phyloP scores from a whole-genome alignment of 2,113 vertebrate species.

The Salvator merianae region DNA sequence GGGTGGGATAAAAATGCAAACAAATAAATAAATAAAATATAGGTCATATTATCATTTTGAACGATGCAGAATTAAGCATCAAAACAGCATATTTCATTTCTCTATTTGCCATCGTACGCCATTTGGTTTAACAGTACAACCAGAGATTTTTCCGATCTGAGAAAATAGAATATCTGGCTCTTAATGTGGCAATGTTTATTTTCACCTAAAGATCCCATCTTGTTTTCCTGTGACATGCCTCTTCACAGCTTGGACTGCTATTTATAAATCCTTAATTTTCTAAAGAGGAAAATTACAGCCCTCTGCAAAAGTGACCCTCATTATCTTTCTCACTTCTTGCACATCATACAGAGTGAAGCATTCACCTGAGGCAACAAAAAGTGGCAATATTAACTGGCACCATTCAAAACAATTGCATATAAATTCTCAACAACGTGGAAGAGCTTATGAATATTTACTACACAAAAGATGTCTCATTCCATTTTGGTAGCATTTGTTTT shows the following conservation, averaged over 20 bases:
- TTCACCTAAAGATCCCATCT: background rate
- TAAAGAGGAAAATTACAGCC: slow-evolving; percentile 20
- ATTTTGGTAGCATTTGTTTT: fast-evolving
- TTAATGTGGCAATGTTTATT: background rate
- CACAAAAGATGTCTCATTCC: background rate
- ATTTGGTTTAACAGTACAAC: slow-evolving; percentile 39
- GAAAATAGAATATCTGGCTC: slow-evolving; percentile 1
- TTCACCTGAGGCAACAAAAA: slow-evolving; percentile 1
- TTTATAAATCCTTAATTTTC: slow-evolving; percentile 8
- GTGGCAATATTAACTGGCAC: background rate
- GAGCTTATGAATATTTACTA: background rate
- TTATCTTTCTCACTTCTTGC: background rate
- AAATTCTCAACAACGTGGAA: background rate
- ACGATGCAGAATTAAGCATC: slow-evolving; percentile 50
- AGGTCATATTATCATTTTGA: slow-evolving; percentile 41
- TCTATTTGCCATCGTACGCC: slow-evolving; percentile 21
- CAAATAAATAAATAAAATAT: no score
- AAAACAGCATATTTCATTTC: slow-evolving; percentile 46
- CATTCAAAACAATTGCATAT: background rate
- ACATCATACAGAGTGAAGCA: background rate
- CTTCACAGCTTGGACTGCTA: background rate
- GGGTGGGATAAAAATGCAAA: no score
- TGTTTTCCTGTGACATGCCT: background rate
- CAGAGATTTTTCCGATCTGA: background rate
- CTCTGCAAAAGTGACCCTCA: background rate